A percentile compares a stretch with the other conserved stretches of the same genome.
These are phyloP conservation scores for Zaprionus camerounensis DNA, from an alignment of 1,140 invertebrate genomes.

Conservation along the genomic window DNA sequence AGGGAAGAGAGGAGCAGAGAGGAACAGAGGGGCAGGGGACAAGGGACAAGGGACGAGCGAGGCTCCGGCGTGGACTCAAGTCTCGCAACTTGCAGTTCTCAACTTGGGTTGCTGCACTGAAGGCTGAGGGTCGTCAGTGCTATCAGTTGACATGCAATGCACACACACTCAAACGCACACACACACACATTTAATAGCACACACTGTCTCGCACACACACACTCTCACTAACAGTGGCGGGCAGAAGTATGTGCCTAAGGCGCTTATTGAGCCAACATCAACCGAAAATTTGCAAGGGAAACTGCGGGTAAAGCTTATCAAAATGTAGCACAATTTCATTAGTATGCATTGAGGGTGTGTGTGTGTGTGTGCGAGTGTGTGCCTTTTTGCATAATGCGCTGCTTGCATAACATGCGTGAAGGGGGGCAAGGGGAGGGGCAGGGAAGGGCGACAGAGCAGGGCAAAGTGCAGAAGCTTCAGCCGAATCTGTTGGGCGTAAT, in stretches of 20 bases:
- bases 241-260: slow-evolving; percentile 30
- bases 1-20: background rate
- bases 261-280: slow-evolving; percentile 38
- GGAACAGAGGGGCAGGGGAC: background rate
- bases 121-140: background rate
- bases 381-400: slow-evolving; percentile 36
- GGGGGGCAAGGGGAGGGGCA: background rate
- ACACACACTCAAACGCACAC: background rate
- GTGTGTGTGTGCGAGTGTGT: slow-evolving; percentile 13
- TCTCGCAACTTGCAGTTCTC: slow-evolving; percentile 13
- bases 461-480: background rate
- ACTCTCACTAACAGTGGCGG: background rate
- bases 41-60: background rate
- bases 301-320: slow-evolving; percentile 39
- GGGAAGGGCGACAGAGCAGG: background rate
- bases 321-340: slow-evolving; percentile 51
- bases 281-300: slow-evolving; percentile 35
- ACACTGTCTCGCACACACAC: too few relatives aligned
- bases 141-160: slow-evolving; percentile 26
- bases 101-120: slow-evolving; percentile 43
- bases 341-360: slow-evolving; percentile 34
- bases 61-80: background rate
- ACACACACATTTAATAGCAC: background rate
- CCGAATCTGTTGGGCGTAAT: slow-evolving; percentile 1
- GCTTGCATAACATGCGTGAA: slow-evolving; percentile 37